These are phyloP conservation scores for Maconellicoccus hirsutus DNA, from an alignment of 1,140 invertebrate genomes.

Conservation along the genomic window DNA sequence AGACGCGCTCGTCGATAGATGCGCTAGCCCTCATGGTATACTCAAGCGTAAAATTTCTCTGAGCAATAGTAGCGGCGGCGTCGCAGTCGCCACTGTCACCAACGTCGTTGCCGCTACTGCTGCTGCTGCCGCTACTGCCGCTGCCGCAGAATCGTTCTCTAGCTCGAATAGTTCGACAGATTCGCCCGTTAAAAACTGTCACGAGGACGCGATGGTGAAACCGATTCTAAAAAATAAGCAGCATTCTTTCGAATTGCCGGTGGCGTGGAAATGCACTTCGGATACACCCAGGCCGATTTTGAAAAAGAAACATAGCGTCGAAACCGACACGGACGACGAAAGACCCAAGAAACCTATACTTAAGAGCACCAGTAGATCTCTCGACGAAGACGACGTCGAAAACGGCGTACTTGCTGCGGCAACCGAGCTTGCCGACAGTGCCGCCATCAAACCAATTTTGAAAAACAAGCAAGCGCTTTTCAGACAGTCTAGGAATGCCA, in stretches of 20 bases:
- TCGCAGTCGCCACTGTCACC: too few species aligned
- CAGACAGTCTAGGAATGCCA: neutral
- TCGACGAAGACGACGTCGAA: slow-evolving; percentile 23
- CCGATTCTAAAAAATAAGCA: slow-evolving; percentile 60
- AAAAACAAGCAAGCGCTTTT: neutral
- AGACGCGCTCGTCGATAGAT: neutral
- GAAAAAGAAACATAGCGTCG: slow-evolving; percentile 67
- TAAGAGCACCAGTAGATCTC: slow-evolving; percentile 40
- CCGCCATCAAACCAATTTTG: neutral
- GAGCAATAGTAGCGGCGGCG: too few species aligned
- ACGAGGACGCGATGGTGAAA: slow-evolving; percentile 49
- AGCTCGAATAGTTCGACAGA: neutral
- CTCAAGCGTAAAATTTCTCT: slow-evolving; percentile 47
- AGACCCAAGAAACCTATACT: slow-evolving; percentile 61
- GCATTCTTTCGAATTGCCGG: slow-evolving; percentile 15
- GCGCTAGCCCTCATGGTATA: slow-evolving; percentile 45
- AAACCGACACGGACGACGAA: slow-evolving; percentile 62
- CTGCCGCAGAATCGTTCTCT: too few species aligned
- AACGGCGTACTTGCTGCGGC: too few species aligned
- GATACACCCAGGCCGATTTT: slow-evolving; percentile 57
- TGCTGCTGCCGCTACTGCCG: too few species aligned
- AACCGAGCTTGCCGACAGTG: neutral
- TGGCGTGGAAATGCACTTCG: neutral
- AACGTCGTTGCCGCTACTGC: too few species aligned
- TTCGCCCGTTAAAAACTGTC: slow-evolving; percentile 30